These are phyloP conservation scores for Bos indicus DNA, from an alignment of 2,113 vertebrate species.

Conservation along the genomic window DNA sequence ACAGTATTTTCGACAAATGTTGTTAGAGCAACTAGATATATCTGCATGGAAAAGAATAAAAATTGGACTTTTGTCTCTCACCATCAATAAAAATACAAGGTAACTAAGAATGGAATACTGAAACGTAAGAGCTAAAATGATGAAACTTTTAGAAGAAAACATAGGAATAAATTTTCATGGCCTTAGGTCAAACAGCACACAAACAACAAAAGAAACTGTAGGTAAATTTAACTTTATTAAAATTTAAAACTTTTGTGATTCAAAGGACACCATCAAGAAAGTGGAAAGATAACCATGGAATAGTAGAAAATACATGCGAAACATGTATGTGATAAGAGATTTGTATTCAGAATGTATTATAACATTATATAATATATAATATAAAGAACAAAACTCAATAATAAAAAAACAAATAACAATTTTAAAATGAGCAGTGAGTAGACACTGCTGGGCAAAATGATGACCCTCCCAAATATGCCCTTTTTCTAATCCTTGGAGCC, in stretches of 20 bases:
- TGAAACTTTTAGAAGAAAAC: not conserved
- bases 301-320: not conserved
- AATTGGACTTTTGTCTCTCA: not conserved
- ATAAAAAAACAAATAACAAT: not conserved
- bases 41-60: not conserved
- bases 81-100: not conserved
- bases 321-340: not conserved
- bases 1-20: not conserved
- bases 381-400: not conserved
- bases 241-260: not conserved
- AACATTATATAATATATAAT: not conserved
- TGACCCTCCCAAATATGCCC: not conserved
- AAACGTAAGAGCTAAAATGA: not conserved
- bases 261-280: not conserved
- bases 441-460: not conserved
- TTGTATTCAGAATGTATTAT: not conserved
- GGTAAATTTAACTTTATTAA: not conserved
- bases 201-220: not conserved
- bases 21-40: not conserved
- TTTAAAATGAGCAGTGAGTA: not conserved
- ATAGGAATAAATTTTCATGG: not conserved
- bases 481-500: not conserved
- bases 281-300: not conserved
- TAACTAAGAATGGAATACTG: not conserved
- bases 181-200: not conserved